Evolutionary conservation across 2,113 vertebrate genomes (phyloP).

Genomic region (Callocephalon fimbriatum): DNA sequence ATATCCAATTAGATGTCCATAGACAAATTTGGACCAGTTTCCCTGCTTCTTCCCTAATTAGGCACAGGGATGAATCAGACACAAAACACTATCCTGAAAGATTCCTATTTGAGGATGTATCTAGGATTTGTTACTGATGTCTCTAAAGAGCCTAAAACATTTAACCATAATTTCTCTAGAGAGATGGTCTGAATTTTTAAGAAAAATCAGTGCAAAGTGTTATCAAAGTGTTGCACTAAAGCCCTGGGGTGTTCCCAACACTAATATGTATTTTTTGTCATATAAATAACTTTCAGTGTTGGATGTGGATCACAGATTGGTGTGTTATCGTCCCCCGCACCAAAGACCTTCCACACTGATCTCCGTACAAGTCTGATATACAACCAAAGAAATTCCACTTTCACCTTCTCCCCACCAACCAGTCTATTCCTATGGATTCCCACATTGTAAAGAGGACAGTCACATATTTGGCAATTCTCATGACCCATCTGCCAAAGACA

Average conservation of each 20-base stretch:
- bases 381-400: neutral
- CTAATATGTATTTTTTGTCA: neutral
- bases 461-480: neutral
- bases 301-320: neutral
- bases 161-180: neutral
- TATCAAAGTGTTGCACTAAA: neutral
- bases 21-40: conserved; percentile 24
- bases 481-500: neutral
- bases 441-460: neutral
- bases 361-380: neutral
- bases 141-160: neutral
- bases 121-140: neutral
- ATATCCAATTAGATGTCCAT: neutral
- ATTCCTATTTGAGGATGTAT: neutral
- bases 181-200: neutral
- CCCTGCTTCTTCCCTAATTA: conserved; percentile 26
- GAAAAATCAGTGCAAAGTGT: neutral
- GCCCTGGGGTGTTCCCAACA: neutral
- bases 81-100: neutral
- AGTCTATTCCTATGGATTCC: neutral
- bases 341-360: neutral
- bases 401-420: neutral
- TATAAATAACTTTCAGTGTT: neutral
- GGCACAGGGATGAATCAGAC: conserved; percentile 27
- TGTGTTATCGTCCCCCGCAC: neutral